phyloP scores from a whole-genome alignment of 2,113 vertebrate genomes.

The Coptodon rendalli region DNA sequence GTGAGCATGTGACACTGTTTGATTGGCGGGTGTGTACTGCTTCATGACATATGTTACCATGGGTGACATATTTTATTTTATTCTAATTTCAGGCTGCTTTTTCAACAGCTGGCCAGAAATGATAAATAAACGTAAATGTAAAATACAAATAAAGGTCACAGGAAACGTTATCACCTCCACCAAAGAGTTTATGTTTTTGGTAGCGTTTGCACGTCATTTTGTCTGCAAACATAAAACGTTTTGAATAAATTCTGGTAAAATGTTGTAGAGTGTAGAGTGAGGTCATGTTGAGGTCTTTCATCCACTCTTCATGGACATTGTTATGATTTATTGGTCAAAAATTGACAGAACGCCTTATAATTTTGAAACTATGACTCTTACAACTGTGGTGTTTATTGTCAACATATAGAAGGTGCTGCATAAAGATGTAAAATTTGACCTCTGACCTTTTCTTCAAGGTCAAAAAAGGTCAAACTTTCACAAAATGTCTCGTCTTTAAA shows the following conservation, averaged over 20 bases:
- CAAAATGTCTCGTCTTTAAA: neutral
- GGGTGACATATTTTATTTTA: neutral
- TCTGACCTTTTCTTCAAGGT: neutral
- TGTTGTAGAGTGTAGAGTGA: neutral
- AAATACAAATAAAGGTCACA: neutral
- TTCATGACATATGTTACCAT: neutral
- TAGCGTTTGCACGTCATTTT: neutral
- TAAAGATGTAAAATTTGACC: neutral
- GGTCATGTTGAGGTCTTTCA: neutral
- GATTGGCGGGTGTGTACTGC: neutral
- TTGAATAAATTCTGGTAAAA: neutral
- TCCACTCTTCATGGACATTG: neutral
- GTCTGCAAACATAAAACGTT: neutral
- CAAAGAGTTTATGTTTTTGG: neutral
- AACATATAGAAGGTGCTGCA: neutral
- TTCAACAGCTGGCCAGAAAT: neutral
- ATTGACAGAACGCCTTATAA: neutral
- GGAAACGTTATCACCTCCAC: neutral
- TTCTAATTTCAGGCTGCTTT: rapidly evolving
- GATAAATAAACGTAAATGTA: neutral
- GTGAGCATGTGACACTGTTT: neutral
- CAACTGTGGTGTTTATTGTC: neutral
- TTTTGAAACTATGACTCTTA: neutral
- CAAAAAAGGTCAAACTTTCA: neutral
- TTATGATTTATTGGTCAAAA: neutral